phyloP scores from a whole-genome alignment of 2,113 vertebrate genomes.

The Anoura caudifer region DNA sequence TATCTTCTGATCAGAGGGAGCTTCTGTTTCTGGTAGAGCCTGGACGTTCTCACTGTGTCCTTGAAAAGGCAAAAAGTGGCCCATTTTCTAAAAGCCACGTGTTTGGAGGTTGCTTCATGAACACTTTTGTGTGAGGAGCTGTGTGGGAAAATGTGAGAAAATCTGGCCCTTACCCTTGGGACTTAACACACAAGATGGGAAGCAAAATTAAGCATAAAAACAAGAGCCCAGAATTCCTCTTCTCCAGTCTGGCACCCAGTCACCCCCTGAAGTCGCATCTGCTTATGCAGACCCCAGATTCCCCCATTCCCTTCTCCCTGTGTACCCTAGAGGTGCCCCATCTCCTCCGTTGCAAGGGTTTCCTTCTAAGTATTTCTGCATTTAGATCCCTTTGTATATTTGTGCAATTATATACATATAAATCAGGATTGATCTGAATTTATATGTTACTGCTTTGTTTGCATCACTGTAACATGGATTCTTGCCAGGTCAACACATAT shows the following conservation, averaged over 20 bases:
- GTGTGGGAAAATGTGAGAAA: neutral
- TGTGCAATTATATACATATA: neutral
- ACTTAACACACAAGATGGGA: neutral
- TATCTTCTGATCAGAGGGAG: neutral
- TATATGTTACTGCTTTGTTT: neutral
- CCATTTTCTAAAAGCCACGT: neutral
- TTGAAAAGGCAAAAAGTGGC: neutral
- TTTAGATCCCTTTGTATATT: neutral
- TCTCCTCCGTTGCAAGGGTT: neutral
- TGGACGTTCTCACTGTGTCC: neutral
- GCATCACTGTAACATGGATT: neutral
- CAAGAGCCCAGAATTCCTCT: neutral
- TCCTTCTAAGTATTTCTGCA: neutral
- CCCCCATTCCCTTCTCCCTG: neutral
- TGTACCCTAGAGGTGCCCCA: neutral
- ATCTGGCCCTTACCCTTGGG: neutral
- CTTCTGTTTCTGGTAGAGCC: neutral
- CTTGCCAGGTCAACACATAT: neutral
- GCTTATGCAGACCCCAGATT: neutral
- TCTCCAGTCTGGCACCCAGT: neutral
- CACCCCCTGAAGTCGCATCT: neutral
- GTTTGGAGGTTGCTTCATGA: neutral
- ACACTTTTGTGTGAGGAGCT: neutral
- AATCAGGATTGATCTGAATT: neutral
- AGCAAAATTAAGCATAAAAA: neutral